Base-by-base conservation (phyloP, 2,888 invertebrate species). In the Pocota personata region DNA sequence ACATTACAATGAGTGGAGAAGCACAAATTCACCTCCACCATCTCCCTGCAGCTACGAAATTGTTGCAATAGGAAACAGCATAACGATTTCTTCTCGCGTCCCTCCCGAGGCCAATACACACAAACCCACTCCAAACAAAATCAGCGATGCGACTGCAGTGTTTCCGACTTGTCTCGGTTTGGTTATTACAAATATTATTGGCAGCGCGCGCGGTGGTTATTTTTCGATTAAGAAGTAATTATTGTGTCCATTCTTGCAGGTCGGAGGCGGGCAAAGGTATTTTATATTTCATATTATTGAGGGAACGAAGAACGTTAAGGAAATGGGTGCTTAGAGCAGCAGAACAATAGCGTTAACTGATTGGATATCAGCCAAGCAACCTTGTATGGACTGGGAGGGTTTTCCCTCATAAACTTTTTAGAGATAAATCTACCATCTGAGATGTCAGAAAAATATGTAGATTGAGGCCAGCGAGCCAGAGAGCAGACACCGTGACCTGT, bases 221-320 rank as follows among this genome's bases (percentile, higher is more conserved):
- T 82, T 86, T 82, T 86, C 86, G 86, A 86, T 86, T 86, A 86
- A 86, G 76, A 82, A 76, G 86, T 86, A 86, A 86, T 86, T 86
- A 86, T 82, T 77, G 86, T 77, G 80, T 72, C 86, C 72, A 77
- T 76, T 80, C 64, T 64, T 73, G 40, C 50, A 64, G 57, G 52
- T 79, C 71, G 37, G 43, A 40, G 83, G 60, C 52, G 72, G 55
- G 30, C 46, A 48, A 67, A 48, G 62, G 55, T 82, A 50, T 80
- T 66, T 80, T 24, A 60, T 80, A 50, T 46, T 78, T 52, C 30
- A 40, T 7, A 32, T 55, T 40, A 37, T 37, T 27, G 24, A 37
- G 37, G 16, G 19, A 24, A 52, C 40, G 37, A 52, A n/a, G 32
- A 48, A 37, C 14, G 14, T 14, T 12, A 8, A 46, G 77, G 66